phyloP scores from a whole-genome alignment of 1,140 invertebrate genomes.

The Ceratoteleas bidentatus region DNA sequence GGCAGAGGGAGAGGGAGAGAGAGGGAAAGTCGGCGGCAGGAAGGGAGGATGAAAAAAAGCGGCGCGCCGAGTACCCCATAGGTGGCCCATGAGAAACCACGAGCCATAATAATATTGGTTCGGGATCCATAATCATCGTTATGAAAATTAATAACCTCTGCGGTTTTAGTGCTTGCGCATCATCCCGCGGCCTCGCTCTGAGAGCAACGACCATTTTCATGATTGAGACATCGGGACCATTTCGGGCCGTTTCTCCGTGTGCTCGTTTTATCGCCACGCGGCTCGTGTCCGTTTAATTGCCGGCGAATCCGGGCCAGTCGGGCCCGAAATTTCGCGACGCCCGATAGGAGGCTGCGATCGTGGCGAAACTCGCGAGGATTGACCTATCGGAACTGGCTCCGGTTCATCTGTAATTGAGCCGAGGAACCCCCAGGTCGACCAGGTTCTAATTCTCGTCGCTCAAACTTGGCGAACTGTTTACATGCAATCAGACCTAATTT shows the following conservation, averaged over 20 bases:
- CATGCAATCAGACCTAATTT: constrained; percentile 57
- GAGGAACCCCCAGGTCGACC: constrained; percentile 10
- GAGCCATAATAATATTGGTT: constrained; percentile 74
- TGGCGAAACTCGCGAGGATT: constrained; percentile 12
- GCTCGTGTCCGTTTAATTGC: constrained; percentile 44
- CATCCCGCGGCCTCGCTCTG: constrained; percentile 63
- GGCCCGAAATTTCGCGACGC: constrained; percentile 9
- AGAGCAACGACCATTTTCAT: constrained; percentile 66
- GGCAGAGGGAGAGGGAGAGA: constrained; percentile 23
- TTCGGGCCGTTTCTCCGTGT: constrained; percentile 36
- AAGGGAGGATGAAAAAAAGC: constrained; percentile 57
- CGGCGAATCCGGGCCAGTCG: constrained; percentile 3
- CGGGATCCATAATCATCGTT: constrained; percentile 76
- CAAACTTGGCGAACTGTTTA: constrained; percentile 51
- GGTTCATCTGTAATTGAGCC: constrained; percentile 23
- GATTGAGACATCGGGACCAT: constrained; percentile 71
- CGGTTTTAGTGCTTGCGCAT: constrained; percentile 71
- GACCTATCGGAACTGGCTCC: constrained; percentile 14
- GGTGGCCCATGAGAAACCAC: constrained; percentile 71
- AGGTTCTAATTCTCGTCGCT: constrained; percentile 34
- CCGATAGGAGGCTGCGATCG: constrained; percentile 19
- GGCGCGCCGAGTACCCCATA: constrained; percentile 66
- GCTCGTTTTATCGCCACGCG: constrained; percentile 19
- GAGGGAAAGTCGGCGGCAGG: constrained; percentile 16
- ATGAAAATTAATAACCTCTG: constrained; percentile 78